Base-by-base conservation (phyloP, 2,797 vertebrate species). In the Hafferia zeledoni region DNA sequence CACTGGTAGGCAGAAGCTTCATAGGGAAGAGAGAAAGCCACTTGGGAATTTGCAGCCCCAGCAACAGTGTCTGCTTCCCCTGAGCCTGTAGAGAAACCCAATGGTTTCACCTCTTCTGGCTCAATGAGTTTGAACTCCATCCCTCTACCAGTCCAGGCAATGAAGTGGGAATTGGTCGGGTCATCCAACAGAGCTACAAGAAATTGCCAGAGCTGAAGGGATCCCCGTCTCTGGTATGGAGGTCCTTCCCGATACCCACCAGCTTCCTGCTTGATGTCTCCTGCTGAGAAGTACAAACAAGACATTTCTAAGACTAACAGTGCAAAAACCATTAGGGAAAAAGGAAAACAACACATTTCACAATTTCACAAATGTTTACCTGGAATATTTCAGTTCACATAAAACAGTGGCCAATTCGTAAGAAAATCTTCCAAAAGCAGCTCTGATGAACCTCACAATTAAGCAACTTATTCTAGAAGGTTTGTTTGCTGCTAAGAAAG, bases 61-160 rank as follows among this genome's bases (percentile, higher is more conserved):
- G 30, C 46, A 68, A 8, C 3, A 31, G 44, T 8, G 49, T 6
- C 30, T 41, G 65, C 44, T 67, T 27, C 20, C 37, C 65, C n/a
- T 11, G 20, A 60, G 39, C 59, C 33, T 18, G 16, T 2, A 53
- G 44, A 57, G 78, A 90, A 81, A 39, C 41, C 7, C 13, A 60
- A 55, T n/a, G 28, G 44, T 39, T 78, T 96, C 88, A 99, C 99
- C 99, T 99, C 99, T 95, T 99, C 99, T 6, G 99, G 99, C 89
- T 99, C 99, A 13, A 99, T 99, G 91, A 99, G 98, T 96, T 99
- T 99, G 98, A 99, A 99, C 95, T 99, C 99, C 99, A 99, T 99
- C 75, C 99, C 99, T 75, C 99, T 98, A 13, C 99, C 99, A 1
- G 99, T 99, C 99, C 99, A 99, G 75, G 99, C 99, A 61, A 99